Base-by-base conservation (phyloP, 1,140 invertebrate genomes). In the Drosophila arizonae region DNA sequence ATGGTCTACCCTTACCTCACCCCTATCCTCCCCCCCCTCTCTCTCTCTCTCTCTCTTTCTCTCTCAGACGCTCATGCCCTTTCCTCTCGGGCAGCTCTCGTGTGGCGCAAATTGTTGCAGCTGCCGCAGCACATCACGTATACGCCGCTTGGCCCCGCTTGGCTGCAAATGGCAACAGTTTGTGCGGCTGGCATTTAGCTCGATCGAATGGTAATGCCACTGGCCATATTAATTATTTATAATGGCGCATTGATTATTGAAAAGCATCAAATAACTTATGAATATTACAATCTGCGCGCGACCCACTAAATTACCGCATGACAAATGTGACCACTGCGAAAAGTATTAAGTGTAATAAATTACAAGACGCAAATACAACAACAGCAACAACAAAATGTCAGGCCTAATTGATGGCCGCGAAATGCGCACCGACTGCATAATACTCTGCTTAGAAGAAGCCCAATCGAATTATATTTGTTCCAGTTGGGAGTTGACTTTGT, bases 241-340 rank as follows among this genome's bases (percentile, higher is more conserved):
- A 66, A 72, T 72, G 45, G 54, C 46, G 69, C 63, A 72, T 72
- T 65, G 61, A 70, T 71, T 65, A 65, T 65, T 71, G 54, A 65
- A 64, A 64, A 48, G 43, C 68, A 48, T 39, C 50, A 70, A 70
- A 70, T 70, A 51, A 17, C 21, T 61, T 52, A 70, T 70, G 67
- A 70, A 64, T 69, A 62, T 62, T 69, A 62, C 66, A 69, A 62
- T 52, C 48, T 30, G 50, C 17, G 39, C 26, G n/a, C 48, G 48
- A 33, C 41, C 36, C 62, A 58, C 68, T 71, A 71, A 71, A 65
- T 65, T 43, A 71, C 68, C 28, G 50, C 9, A 51, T 56, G 61
- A 71, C 51, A 71, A 71, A 71, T 65, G 62, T 43, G 30, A 54
- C 61, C 46, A 45, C 60, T 43, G 11, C 24, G 33, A 21, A 65